Conservation (phyloP, 2,797 vertebrate species). For the Enoplosus armatus region DNA sequence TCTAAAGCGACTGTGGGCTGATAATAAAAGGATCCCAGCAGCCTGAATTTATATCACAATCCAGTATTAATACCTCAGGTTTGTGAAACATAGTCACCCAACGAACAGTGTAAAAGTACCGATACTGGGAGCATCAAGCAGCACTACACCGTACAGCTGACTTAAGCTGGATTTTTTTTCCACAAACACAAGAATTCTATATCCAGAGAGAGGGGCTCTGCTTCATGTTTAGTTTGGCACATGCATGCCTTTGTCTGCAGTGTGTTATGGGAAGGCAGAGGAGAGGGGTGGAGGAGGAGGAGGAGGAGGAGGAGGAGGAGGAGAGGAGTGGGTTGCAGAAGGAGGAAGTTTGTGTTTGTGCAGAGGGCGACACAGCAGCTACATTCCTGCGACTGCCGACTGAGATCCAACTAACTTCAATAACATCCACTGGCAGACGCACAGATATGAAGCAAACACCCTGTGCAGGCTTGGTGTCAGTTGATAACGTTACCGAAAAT, state of each 20-base stretch:
- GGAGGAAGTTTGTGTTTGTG: slow-evolving; percentile 79
- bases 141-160: background rate
- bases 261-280: slow-evolving; percentile 70
- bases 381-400: slow-evolving; percentile 59
- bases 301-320: slow-evolving; percentile 23
- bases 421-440: slow-evolving; percentile 36
- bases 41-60: background rate
- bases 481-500: background rate
- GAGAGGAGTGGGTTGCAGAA: slow-evolving; percentile 35
- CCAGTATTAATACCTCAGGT: background rate
- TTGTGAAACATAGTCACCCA: background rate
- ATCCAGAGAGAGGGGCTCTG: slow-evolving; percentile 23
- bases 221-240: slow-evolving; percentile 79
- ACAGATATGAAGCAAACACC: slow-evolving; percentile 12
- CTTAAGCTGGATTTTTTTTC: background rate
- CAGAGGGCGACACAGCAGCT: slow-evolving; percentile 57
- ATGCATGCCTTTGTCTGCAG: slow-evolving; percentile 69
- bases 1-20: background rate
- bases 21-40: background rate
- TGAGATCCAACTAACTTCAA: slow-evolving; percentile 36
- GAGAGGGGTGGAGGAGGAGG: slow-evolving; percentile 23
- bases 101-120: background rate
- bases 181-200: slow-evolving; percentile 7
- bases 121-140: background rate
- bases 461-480: background rate